phyloP scores from a whole-genome alignment of 2,113 vertebrate species.

The Ardeotis arabs region DNA sequence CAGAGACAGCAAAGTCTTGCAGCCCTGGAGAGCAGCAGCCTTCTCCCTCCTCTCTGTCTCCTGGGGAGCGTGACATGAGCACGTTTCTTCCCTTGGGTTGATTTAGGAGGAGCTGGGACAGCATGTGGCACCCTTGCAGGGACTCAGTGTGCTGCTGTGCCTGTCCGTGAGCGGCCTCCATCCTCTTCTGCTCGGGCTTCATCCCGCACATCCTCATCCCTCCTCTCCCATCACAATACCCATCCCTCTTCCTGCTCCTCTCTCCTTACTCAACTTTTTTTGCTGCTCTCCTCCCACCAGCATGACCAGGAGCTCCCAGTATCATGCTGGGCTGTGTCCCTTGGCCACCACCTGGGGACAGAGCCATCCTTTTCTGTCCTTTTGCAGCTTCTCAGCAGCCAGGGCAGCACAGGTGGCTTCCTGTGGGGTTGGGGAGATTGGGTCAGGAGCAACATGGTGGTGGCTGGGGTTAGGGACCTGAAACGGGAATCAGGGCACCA shows the following conservation, averaged over 20 bases:
- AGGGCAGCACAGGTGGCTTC: not conserved
- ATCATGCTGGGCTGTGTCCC: rapidly evolving
- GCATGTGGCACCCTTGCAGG: not conserved
- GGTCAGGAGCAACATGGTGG: not conserved
- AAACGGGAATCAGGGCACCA: not conserved
- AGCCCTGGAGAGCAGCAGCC: not conserved
- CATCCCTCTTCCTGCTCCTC: not conserved
- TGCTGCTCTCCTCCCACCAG: not conserved
- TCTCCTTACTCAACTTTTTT: not conserved
- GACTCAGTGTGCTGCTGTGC: rapidly evolving
- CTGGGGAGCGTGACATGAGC: not conserved
- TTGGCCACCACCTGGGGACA: not conserved
- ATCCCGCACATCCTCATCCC: not conserved
- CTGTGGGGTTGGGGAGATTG: not conserved
- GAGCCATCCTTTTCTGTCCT: not conserved
- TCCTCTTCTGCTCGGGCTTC: not conserved
- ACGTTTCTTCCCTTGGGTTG: not conserved
- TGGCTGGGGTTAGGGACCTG: too few relatives aligned
- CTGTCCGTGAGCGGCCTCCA: not conserved
- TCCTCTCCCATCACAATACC: not conserved
- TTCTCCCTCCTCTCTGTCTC: not conserved
- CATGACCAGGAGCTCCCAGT: not conserved
- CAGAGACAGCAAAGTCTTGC: not conserved
- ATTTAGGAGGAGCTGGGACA: not conserved
- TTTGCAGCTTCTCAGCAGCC: not conserved